Base-by-base conservation (phyloP, 2,888 invertebrate genomes). In the Ctena decussata region DNA sequence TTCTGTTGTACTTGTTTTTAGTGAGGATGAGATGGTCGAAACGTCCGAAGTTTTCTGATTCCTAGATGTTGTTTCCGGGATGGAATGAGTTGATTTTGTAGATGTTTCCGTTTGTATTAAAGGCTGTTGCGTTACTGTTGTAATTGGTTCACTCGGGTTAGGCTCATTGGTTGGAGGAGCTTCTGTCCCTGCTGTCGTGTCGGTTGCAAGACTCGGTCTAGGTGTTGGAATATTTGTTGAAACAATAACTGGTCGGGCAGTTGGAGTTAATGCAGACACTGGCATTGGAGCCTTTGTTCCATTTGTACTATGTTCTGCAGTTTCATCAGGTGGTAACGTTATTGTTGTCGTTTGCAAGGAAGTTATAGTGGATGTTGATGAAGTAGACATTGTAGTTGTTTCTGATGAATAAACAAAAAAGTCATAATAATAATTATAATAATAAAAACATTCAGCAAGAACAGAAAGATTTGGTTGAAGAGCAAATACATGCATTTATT, bases 291-390 rank as follows among this genome's bases (percentile, higher is more conserved):
- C 65, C 2, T 65, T 30, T 30, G 65, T 65, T 6, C 35, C 65
- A 15, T 1, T 21, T 12, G 30, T 65, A 35, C 35, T 65, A 3
- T 15, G 3, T 12, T 21, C 8, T 21, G 65, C 11, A 3, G 65
- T 35, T 35, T 65, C 65, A 35, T 70, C 73, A 37, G 69, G n/a
- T 21, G 69, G 76, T 72, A n/a, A 21, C 32, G 49, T 76, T 11
- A 77, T 41, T 15, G 41, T 46, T n/a, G 72, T 72, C 8, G 65
- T 65, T 35, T 32, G 65, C 15, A 65, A 35, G 30, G 60, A 60
- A 24, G 53, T 72, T 41, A 46, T 41, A n/a, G 75, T 69, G 0
- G 80, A 11, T 5, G 80, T 49, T 37, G 74, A 24, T 5, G 74
- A n/a, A 32, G 74, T 11, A 21, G 24, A 5, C n/a, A 76, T 37